These are phyloP conservation scores for Dreissena polymorpha DNA, from an alignment of 1,140 invertebrate species.

Conservation along the genomic window DNA sequence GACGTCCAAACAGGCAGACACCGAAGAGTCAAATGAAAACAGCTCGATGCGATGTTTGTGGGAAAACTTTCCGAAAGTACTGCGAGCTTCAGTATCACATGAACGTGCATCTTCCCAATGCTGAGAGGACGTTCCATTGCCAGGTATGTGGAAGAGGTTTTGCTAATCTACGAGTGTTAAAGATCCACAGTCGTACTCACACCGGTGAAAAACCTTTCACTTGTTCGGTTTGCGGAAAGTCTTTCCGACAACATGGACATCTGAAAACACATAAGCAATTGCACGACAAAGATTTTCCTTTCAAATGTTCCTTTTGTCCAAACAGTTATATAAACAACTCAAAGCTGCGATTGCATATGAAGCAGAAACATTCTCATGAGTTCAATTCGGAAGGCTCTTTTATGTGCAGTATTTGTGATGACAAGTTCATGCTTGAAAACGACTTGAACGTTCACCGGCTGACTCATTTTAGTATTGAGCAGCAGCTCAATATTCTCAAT, in stretches of 20 bases:
- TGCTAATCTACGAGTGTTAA: not conserved
- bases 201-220: not conserved
- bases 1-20: too few relatives aligned
- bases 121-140: not conserved
- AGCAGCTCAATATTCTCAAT: not conserved
- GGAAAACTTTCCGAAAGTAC: not conserved
- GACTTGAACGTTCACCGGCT: not conserved
- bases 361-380: not conserved
- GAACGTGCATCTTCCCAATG: not conserved
- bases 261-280: not conserved
- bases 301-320: not conserved
- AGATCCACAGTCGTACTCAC: not conserved
- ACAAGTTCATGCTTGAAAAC: not conserved
- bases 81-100: not conserved
- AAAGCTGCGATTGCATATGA: not conserved
- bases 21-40: not conserved
- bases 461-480: not conserved
- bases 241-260: not conserved
- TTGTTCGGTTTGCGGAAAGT: not conserved
- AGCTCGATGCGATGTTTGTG: slow-evolving; percentile 1
- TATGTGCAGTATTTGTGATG: not conserved
- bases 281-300: not conserved
- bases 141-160: not conserved
- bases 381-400: not conserved
- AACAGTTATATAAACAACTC: not conserved